Evolutionary conservation across 2,113 vertebrate species (phyloP).

Genomic region (Taurulus bubalis): DNA sequence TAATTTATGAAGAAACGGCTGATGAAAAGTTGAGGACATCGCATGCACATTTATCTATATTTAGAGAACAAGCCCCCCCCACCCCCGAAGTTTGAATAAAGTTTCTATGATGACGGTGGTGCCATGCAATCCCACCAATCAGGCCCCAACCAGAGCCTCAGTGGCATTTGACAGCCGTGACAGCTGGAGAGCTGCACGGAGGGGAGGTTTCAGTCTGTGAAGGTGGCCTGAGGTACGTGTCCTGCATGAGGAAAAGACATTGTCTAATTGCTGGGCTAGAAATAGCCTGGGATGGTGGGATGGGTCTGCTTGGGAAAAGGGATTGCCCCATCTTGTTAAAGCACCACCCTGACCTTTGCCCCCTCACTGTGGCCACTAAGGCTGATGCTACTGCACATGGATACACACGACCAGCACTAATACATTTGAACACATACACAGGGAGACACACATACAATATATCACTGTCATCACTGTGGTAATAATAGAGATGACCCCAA

Average conservation of each 20-base stretch:
- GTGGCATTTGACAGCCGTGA: conserved; percentile 37
- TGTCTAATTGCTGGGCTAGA: conserved; percentile 73
- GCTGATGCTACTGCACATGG: conserved; percentile 46
- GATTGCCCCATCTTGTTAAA: conserved; percentile 69
- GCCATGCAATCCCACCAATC: background rate
- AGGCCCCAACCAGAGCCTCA: background rate
- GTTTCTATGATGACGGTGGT: background rate
- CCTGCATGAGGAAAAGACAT: conserved; percentile 63
- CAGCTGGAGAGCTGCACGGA: conserved; percentile 29
- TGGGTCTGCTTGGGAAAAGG: conserved; percentile 29
- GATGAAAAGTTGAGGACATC: background rate
- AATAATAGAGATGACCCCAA: conserved; percentile 80
- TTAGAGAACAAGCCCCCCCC: too few relatives aligned
- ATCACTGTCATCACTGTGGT: conserved; percentile 63
- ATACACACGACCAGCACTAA: conserved; percentile 39
- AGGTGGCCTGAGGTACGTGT: conserved; percentile 63
- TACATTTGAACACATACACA: conserved; percentile 34
- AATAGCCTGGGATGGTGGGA: conserved; percentile 53
- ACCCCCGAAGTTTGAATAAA: background rate
- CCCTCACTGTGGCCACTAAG: conserved; percentile 62
- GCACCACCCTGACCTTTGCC: conserved; percentile 75
- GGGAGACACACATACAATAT: conserved; percentile 35
- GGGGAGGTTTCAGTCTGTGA: conserved; percentile 46
- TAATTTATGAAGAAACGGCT: background rate
- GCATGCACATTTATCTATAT: background rate